Evolutionary conservation across 2,797 vertebrate species (phyloP), one percentile per base, ranked within the genome.

Genomic region (Gadopsis marmoratus): DNA sequence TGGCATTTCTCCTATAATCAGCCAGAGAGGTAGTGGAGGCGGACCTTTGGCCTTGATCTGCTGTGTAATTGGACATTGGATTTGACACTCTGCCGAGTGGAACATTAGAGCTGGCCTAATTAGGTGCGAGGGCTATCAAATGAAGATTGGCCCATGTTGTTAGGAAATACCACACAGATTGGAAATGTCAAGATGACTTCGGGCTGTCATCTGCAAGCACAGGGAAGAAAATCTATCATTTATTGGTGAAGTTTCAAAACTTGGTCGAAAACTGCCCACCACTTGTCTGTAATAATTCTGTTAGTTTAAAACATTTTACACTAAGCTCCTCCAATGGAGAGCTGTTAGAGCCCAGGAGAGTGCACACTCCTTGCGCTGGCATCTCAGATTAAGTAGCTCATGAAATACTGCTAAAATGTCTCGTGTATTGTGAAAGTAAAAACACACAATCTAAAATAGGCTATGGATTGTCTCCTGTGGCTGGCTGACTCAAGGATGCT

Each of bases 61-160:
- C 87, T 80, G 88, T 93, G 89, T 96, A 95, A 96, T 95, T 96
- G 95, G 95, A 94, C 93, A 89, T 84, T 87, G 90, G 84, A 88
- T 94, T 94, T 95, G 95, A 95, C 93, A 94, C 91, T 93, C 89
- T 68, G 91, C 83, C 83, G 92, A 95, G 91, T 93, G 89, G 93
- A 95, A 95, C 94, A 95, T 94, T 95, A 95, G 92, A 93, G 85
- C 79, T 43, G 83, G 88, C 87, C 93, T 95, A 96, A 95, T 96
- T 95, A 95, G 91, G 88, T 91, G 91, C 80, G 84, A 91, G 89
- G 89, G 92, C 91, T 92, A 93, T 95, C 94, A 95, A 92, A 86
- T 86, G 84, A 89, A 90, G 93, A 94, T 93, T 89, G 90, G 91
- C 91, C 89, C 76, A 39, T 84, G 92, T 92, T 91, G 93, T 92